A percentile compares a stretch with the other conserved stretches of the same genome.
These are phyloP conservation scores for Hypselothyrea guttata DNA, from an alignment of 2,888 invertebrate species.

Conservation along the genomic window DNA sequence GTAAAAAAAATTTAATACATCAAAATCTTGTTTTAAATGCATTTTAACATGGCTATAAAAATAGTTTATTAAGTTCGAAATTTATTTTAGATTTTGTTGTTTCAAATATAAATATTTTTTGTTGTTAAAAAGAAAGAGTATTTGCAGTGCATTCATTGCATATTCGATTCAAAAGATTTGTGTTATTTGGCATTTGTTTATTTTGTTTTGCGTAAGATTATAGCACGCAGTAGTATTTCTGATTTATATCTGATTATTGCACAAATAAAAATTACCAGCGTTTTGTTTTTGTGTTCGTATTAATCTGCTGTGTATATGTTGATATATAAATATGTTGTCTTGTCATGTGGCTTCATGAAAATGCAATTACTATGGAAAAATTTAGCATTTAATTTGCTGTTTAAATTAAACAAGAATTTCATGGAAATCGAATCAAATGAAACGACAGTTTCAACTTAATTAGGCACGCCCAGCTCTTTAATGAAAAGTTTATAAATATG, in stretches of 20 bases:
- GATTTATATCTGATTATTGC: constrained; percentile 67
- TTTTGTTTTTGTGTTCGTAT: constrained; percentile 49
- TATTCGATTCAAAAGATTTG: constrained; percentile 12
- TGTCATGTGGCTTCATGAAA: constrained; percentile 4
- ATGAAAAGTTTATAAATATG: not conserved
- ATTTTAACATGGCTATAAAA: too few relatives aligned
- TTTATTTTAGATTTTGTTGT: too few relatives aligned
- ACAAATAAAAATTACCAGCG: constrained; percentile 63
- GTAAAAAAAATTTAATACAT: too few relatives aligned
- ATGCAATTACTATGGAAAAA: not conserved
- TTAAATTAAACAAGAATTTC: constrained; percentile 19
- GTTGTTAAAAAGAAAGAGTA: too few relatives aligned
- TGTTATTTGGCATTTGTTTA: constrained; percentile 33
- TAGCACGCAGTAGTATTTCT: constrained; percentile 55
- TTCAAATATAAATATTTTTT: too few relatives aligned
- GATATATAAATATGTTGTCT: not conserved
- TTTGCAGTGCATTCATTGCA: not conserved
- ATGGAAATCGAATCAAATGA: constrained; percentile 9
- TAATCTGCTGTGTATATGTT: constrained; percentile 28
- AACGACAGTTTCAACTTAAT: constrained; percentile 6
- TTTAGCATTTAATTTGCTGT: constrained; percentile 11
- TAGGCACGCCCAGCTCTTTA: too few relatives aligned
- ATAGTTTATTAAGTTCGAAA: too few relatives aligned
- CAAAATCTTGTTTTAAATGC: too few relatives aligned
- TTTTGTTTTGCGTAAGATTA: constrained; percentile 59